These are phyloP conservation scores for Nipponia nippon DNA, from an alignment of 2,113 vertebrate species.

Conservation along the genomic window DNA sequence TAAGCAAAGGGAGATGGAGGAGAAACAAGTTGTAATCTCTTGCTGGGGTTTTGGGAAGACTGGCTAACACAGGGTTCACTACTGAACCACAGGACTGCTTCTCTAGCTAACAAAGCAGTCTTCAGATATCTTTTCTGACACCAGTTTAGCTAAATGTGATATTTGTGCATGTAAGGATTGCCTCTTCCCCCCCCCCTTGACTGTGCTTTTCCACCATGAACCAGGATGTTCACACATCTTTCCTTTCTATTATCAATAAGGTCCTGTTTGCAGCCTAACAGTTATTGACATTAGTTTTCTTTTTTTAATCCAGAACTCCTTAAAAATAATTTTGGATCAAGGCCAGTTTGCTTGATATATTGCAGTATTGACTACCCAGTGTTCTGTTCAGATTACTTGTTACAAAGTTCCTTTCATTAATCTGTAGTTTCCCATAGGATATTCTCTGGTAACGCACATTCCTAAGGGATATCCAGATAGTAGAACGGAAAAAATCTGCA, in stretches of 20 bases:
- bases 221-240: not conserved
- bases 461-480: constrained; percentile 94
- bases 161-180: too few species aligned
- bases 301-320: not conserved
- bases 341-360: not conserved
- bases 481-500: constrained; percentile 94
- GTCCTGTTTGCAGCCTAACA: not conserved
- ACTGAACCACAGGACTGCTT: not conserved
- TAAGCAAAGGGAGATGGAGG: not conserved
- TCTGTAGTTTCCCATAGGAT: constrained; percentile 73
- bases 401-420: not conserved
- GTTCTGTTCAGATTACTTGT: not conserved
- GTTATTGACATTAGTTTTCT: not conserved
- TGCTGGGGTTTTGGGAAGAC: not conserved
- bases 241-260: rapidly evolving
- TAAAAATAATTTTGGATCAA: not conserved
- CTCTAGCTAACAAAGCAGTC: not conserved
- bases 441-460: constrained; percentile 94
- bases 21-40: not conserved
- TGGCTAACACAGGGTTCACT: not conserved
- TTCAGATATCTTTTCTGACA: not conserved
- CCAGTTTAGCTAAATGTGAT: not conserved
- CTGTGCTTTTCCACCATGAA: not conserved
- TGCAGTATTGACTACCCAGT: not conserved
- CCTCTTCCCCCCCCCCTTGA: not conserved